Evolutionary conservation across 2,888 invertebrate genomes (phyloP).

Genomic region (Julus scandinavius): DNA sequence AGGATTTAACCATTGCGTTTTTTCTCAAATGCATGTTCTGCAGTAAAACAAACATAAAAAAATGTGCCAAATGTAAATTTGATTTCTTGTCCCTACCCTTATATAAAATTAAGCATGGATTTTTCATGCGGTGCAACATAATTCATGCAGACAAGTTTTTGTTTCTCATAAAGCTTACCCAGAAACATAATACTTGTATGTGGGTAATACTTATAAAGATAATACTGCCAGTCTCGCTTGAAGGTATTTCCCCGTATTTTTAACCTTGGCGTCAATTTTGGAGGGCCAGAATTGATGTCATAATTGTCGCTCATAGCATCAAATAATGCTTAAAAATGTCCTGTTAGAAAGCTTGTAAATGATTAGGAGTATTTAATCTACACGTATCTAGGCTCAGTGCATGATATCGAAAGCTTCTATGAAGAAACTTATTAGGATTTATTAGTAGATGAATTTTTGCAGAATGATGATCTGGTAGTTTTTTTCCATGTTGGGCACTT

Average conservation of each 20-base stretch:
- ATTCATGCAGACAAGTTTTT: background rate
- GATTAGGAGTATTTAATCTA: background rate
- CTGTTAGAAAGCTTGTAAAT: slow-evolving; percentile 1
- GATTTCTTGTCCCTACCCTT: background rate
- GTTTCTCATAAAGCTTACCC: background rate
- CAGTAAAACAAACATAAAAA: background rate
- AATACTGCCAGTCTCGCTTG: background rate
- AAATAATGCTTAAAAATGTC: background rate
- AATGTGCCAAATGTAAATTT: slow-evolving; percentile 43
- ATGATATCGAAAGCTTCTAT: background rate
- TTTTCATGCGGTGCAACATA: background rate
- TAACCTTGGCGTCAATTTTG: background rate
- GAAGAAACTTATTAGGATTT: background rate
- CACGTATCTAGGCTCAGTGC: background rate
- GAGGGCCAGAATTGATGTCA: background rate
- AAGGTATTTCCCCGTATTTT: background rate
- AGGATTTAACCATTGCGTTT: background rate
- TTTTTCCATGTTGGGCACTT: background rate
- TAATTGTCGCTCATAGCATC: background rate
- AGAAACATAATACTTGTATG: background rate
- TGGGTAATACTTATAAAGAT: background rate
- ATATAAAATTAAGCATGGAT: background rate
- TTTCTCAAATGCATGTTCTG: background rate
- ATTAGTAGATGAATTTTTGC: background rate
- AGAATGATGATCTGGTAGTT: background rate